These are phyloP conservation scores for Simalia tracyae DNA, from an alignment of 2,797 vertebrate genomes.

Conservation along the genomic window DNA sequence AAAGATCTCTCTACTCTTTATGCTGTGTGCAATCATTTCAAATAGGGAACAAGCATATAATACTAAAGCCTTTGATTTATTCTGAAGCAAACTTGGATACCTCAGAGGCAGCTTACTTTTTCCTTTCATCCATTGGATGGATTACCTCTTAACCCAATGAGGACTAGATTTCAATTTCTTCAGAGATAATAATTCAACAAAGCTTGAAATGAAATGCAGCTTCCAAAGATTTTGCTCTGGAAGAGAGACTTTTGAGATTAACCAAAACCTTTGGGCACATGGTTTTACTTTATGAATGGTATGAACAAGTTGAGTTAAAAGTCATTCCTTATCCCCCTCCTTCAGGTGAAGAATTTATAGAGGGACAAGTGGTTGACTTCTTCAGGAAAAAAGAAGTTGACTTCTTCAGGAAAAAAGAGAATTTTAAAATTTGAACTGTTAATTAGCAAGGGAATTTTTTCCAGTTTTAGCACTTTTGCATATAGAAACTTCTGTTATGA, in stretches of 20 bases:
- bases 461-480: neutral
- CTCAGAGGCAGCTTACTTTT: slow-evolving; percentile 31
- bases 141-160: slow-evolving; percentile 17
- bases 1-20: slow-evolving; percentile 59
- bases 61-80: slow-evolving; percentile 54
- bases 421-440: neutral
- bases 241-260: slow-evolving; percentile 18
- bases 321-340: slow-evolving; percentile 17
- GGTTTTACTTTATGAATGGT: slow-evolving; percentile 10
- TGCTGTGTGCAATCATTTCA: slow-evolving; percentile 58
- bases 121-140: slow-evolving; percentile 14
- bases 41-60: slow-evolving; percentile 36
- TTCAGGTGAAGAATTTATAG: slow-evolving; percentile 7
- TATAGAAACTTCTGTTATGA: neutral
- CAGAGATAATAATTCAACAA: slow-evolving; percentile 12
- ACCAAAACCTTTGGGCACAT: slow-evolving; percentile 13
- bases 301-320: slow-evolving; percentile 19
- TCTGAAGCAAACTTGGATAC: slow-evolving; percentile 22
- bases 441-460: neutral
- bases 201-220: slow-evolving; percentile 12
- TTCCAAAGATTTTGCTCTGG: slow-evolving; percentile 14
- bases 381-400: neutral
- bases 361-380: slow-evolving; percentile 4
- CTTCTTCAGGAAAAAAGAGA: neutral
- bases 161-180: slow-evolving; percentile 7